Base-by-base conservation (phyloP, 2,888 invertebrate genomes). In the Lottia scabra region DNA sequence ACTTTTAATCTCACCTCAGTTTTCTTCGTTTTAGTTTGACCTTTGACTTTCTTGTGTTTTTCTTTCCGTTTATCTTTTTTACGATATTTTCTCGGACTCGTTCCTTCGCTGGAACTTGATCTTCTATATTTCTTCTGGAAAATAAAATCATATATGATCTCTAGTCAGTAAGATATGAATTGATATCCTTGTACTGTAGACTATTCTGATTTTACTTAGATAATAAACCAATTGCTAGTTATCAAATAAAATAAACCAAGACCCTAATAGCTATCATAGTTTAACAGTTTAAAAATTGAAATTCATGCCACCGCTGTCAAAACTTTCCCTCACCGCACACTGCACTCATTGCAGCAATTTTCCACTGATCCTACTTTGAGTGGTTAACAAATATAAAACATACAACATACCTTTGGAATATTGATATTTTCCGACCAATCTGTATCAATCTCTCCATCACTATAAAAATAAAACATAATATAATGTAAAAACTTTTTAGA, bases 11-110 rank as follows among this genome's bases (percentile, higher is more conserved):
- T 19, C n/a, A 56, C 56, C 19, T 56, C 56, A 0, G 19, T 23
- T 56, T 23, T 23, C 56, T 56, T 19, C 10, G 56, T 56, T 68
- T 80, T 69, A 45, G 70, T 63, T 71, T 66, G 67, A 6, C 15
- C 23, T 46, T 63, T 75, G 26, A 78, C 77, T 16, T 71, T 70
- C 65, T 81, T 83, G 16, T 68, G 74, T 72, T 80, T 82, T 69
- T 80, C 74, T 56, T 77, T 79, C 63, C 73, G 43, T 68, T 77
- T 80, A 70, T 82, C 76, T 68, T 82, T 80, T 48, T 79, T 78
- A 43, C 77, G 76, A 67, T 80, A 80, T 70, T 80, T 81, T 56
- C 73, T 74, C 45, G 80, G 80, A 23, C 80, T 78, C 19, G 68
- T 70, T 6, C 74, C 65, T 5, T 83, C 82, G 13, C 77, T 73